Evolutionary conservation across 2,888 invertebrate genomes (phyloP).

Genomic region (Apamea epomidion): DNA sequence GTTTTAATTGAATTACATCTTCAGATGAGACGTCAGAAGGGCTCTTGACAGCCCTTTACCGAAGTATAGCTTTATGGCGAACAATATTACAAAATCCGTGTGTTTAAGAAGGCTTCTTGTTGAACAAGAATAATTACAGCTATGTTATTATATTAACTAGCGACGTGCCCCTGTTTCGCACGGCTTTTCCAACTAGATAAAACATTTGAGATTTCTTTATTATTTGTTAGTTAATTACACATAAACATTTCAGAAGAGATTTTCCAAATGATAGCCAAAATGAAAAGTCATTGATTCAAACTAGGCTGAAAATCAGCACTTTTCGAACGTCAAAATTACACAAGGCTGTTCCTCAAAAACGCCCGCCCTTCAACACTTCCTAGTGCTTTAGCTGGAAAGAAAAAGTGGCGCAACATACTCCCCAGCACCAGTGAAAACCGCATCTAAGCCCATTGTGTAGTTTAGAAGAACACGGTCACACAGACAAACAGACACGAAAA

Average conservation of each 20-base stretch:
- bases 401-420: not conserved
- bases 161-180: no score
- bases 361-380: not conserved
- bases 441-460: not conserved
- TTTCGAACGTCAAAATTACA: not conserved
- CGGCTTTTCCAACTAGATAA: not conserved
- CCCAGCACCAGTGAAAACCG: not conserved
- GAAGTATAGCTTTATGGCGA: constrained; percentile 23
- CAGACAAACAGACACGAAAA: not conserved
- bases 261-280: not conserved
- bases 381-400: not conserved
- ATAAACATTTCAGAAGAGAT: not conserved
- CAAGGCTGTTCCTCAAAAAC: not conserved
- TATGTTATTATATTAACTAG: not conserved
- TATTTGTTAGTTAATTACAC: not conserved
- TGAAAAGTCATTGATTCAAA: not conserved
- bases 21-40: constrained; percentile 16
- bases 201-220: not conserved
- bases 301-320: not conserved
- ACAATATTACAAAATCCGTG: constrained; percentile 44
- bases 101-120: not conserved
- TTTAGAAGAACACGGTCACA: not conserved
- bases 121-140: constrained; percentile 29
- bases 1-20: constrained; percentile 23
- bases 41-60: constrained; percentile 14